Base-by-base conservation (phyloP, 1,140 invertebrate genomes). In the Goniozus legneri region DNA sequence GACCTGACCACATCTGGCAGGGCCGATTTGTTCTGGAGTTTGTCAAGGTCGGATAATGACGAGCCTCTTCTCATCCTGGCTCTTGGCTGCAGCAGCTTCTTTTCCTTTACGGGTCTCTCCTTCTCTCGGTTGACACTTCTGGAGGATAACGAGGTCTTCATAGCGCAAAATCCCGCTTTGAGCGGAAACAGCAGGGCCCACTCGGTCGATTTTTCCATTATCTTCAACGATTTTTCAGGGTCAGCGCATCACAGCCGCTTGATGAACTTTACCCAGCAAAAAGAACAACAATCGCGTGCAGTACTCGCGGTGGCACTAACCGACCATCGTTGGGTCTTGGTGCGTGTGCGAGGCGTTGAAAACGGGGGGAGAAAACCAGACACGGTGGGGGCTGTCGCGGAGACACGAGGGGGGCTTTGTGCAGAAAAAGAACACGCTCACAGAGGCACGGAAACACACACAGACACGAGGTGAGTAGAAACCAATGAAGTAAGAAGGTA, bases 11-110 rank as follows among this genome's bases (percentile, higher is more conserved):
- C 62, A 54, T 80, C 77, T 0, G 77, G 71, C 2, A 79, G 35
- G 0, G 54, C 47, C 2, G 48, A 45, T 20, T 67, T 71, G 3
- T 31, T 40, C 8, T 78, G 67, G 1, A 86, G 64, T 56, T 83
- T 85, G 58, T 86, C 84, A 49, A 88, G 70, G 50, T 87, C 85
- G 2, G 85, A 86, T 65, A 88, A 75, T 44, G 84, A 86, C 0
- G 85, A 87, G 0, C 85, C 82, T 2, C 86, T 75, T 19, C 85
- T 78, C 39, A 86, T 83, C 20, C 78, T 66, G 19, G 81, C 55
- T 7, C 80, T 62, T 10, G 45, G 36, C 8, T 32, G 38, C 73
- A 56, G 19, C 77, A 46, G 38, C 13, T 46, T 36, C 13, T 64
- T 62, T 8, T 62, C 56, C 22, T 60, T 47, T 4, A 50, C 22